Percentiles rank a stretch among this genome's conserved stretches.
Conservation (phyloP, 1,140 invertebrate genomes). For the Panagrolaimus sp. region DNA sequence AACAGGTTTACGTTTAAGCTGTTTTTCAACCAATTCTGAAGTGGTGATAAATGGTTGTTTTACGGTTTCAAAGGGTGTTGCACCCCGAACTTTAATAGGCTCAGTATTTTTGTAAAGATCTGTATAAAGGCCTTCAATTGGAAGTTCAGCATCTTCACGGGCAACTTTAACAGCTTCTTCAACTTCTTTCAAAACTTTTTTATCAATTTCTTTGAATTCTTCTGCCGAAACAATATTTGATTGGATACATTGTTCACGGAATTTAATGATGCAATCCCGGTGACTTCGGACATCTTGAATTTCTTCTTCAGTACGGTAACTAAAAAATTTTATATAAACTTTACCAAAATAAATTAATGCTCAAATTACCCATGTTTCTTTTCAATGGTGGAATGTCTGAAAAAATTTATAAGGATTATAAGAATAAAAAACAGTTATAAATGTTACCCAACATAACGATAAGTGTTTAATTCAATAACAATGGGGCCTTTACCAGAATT, state of each 20-base stretch:
- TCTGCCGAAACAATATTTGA: constrained; percentile 67
- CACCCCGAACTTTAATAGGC: constrained; percentile 68
- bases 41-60: constrained; percentile 51
- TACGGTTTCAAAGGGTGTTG: constrained; percentile 60
- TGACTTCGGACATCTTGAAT: constrained; percentile 81
- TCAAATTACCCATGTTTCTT: constrained; percentile 63
- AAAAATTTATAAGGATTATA: no score
- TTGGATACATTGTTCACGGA: constrained; percentile 73
- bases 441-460: constrained; percentile 67
- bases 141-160: constrained; percentile 75
- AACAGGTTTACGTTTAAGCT: no score
- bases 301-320: constrained; percentile 74
- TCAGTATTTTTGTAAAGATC: constrained; percentile 76
- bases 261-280: constrained; percentile 78
- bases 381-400: no score
- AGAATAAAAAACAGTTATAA: no score
- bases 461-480: constrained; percentile 79
- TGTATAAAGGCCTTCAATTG: constrained; percentile 74
- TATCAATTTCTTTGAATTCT: constrained; percentile 72
- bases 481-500: constrained; percentile 79
- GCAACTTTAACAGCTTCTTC: constrained; percentile 76
- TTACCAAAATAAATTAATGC: constrained; percentile 9
- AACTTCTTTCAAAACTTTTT: constrained; percentile 73
- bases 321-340: constrained; percentile 8
- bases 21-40: constrained; percentile 38